These are phyloP conservation scores for Dendrocincla tyrannina DNA, from an alignment of 2,797 vertebrate genomes.

Conservation along the genomic window DNA sequence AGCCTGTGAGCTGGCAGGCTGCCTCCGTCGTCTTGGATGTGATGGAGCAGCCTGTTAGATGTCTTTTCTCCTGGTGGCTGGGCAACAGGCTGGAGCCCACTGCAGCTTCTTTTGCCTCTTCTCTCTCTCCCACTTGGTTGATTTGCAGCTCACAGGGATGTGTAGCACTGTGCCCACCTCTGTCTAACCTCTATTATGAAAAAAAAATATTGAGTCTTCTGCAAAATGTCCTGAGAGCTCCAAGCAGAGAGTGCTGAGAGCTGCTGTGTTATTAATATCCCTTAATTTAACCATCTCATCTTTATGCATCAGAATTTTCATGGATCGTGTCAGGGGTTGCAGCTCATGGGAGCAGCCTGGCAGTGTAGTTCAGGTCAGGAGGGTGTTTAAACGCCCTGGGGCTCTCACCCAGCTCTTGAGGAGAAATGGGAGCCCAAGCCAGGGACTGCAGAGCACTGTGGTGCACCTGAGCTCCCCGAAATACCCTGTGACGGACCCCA, in stretches of 20 bases:
- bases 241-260: background rate
- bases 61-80: background rate
- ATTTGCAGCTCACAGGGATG: background rate
- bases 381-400: background rate
- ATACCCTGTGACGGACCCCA: background rate
- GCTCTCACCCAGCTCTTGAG: background rate
- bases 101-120: background rate
- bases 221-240: background rate
- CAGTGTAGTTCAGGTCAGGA: background rate
- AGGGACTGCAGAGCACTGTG: background rate
- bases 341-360: background rate
- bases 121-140: background rate
- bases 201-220: background rate
- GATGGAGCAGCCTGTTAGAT: slow-evolving; percentile 26
- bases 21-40: background rate
- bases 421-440: background rate
- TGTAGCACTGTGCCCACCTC: background rate
- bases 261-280: slow-evolving; percentile 1
- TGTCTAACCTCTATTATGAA: background rate
- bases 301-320: background rate
- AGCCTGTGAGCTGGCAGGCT: slow-evolving; percentile 34
- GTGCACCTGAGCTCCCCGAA: background rate
- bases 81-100: background rate
- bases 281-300: slow-evolving; percentile 11
- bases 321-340: background rate